Base-by-base conservation (phyloP, 2,113 vertebrate species). In the Cavia aperea region DNA sequence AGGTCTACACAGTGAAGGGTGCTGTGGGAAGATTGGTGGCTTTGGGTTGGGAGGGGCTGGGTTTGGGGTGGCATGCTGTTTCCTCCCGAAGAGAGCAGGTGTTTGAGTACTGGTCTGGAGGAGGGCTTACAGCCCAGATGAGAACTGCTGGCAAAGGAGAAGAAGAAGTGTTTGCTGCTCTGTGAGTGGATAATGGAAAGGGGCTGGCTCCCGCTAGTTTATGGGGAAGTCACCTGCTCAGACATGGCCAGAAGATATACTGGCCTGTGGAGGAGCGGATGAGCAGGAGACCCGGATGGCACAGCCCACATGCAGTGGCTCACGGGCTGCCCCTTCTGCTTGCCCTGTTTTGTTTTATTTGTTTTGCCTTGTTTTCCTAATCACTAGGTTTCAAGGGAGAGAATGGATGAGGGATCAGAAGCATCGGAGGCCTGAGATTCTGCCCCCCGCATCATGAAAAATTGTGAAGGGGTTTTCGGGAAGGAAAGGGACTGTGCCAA, bases 291-390 rank as follows among this genome's bases (percentile, higher is more conserved):
- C 87, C 39, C 51, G 16, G 90, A 6, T 3, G 62, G 89, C 87
- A 56, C 31, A 31, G 31, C n/a, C 43, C 11, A 10, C 1, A 15
- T 0, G 36, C 54, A 66, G 16, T 36, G 51, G n/a, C 91, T 62
- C 51, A 33, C 85, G 13, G 56, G 24, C 54, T 11, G 65, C n/a
- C 72, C 92, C 83, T 86, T 72, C 49, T 72, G n/a, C 85, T 93
- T 91, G 77, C 51, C 95, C 88, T 88, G 66, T 73, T 88, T 68
- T 29, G 23, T 36, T 85, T n/a, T 75, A 75, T 95, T 94, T 96
- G 56, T 89, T 91, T 94, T 85, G 70, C 81, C 56, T 93, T 91
- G 33, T 73, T 72, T 81, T 77, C 77, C 89, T 89, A 83, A 92
- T 92, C 81, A 85, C 62, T 84, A 63, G 78, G 33, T 88, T 86